Percentiles rank a stretch among this genome's conserved stretches.
Conservation (phyloP, 2,113 vertebrate species). For the Guaruba guarouba region DNA sequence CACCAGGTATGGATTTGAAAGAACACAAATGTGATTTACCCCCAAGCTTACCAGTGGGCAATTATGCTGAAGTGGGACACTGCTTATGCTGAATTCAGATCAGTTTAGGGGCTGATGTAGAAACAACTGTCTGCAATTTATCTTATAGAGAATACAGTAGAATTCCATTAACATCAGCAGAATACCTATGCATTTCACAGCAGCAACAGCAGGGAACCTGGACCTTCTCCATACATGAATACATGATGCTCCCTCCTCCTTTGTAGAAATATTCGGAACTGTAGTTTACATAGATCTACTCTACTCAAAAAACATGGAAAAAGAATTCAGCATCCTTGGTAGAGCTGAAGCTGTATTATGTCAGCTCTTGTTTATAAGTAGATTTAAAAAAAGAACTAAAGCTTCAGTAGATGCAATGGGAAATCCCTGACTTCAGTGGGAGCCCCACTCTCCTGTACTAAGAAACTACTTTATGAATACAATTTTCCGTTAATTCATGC, state of each 20-base stretch:
- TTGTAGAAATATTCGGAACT: neutral
- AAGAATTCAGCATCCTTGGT: neutral
- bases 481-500: neutral
- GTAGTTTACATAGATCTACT: neutral
- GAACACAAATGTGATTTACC: constrained; percentile 25
- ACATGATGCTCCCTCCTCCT: neutral
- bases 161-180: neutral
- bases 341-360: neutral
- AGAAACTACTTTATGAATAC: neutral
- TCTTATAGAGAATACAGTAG: neutral
- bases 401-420: neutral
- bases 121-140: neutral
- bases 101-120: neutral
- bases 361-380: neutral
- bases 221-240: neutral
- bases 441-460: neutral
- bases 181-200: neutral
- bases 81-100: neutral
- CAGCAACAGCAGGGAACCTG: neutral
- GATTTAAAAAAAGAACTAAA: neutral
- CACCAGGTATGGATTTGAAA: neutral
- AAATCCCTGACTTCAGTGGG: neutral
- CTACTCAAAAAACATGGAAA: neutral
- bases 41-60: neutral
- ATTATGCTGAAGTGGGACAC: neutral